A percentile compares a stretch with the other conserved stretches of the same genome.
Conservation (phyloP, 2,113 vertebrate species). For the Calypte anna region DNA sequence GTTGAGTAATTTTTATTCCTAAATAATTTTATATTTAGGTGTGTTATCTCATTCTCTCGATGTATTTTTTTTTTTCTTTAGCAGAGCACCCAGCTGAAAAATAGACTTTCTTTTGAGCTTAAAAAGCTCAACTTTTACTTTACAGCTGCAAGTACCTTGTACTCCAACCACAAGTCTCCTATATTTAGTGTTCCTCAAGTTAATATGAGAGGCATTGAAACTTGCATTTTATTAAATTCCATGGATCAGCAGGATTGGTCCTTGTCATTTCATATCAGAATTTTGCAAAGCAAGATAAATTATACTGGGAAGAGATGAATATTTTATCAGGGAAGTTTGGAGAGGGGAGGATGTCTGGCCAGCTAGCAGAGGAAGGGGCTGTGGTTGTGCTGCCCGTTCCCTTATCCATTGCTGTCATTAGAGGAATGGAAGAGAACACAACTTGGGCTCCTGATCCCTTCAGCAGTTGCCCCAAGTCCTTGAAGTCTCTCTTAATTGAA, state of each 20-base stretch:
- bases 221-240: background rate
- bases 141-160: background rate
- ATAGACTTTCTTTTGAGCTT: background rate
- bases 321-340: background rate
- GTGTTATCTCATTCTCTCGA: background rate
- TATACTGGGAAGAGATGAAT: background rate
- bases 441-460: too few species aligned
- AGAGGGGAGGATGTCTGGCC: background rate
- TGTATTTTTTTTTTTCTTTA: background rate
- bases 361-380: background rate
- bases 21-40: background rate
- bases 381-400: too few species aligned
- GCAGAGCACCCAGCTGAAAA: background rate
- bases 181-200: background rate
- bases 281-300: background rate
- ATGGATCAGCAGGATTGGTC: background rate
- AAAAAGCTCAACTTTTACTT: background rate
- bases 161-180: background rate
- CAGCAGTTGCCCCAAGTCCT: too few species aligned
- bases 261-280: background rate
- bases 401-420: too few species aligned
- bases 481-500: too few species aligned
- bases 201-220: background rate
- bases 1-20: background rate
- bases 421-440: too few species aligned